Evolutionary conservation across 2,797 vertebrate species (phyloP).

Genomic region (Sebastolobus altivelis): DNA sequence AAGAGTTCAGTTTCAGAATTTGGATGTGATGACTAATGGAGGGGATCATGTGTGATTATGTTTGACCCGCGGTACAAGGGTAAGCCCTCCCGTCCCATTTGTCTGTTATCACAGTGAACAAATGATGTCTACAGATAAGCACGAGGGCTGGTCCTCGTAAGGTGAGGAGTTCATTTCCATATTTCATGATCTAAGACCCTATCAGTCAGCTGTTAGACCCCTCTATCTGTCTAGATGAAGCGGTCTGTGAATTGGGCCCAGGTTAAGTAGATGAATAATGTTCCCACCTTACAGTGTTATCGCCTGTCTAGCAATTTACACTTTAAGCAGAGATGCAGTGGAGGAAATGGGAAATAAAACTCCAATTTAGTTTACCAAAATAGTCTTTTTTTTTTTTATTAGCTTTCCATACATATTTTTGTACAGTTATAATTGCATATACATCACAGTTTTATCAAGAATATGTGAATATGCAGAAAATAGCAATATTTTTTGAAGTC

Average conservation of each 20-base stretch:
- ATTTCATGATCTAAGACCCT: constrained; percentile 90
- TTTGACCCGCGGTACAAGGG: constrained; percentile 89
- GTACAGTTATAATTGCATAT: background rate
- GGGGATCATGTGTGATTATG: constrained; percentile 90
- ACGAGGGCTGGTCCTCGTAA: constrained; percentile 86
- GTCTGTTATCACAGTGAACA: constrained; percentile 64
- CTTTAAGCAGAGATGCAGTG: background rate
- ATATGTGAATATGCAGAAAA: background rate
- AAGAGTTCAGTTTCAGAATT: constrained; percentile 38
- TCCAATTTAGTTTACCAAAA: background rate
- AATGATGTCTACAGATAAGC: constrained; percentile 85
- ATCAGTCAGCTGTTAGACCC: constrained; percentile 87
- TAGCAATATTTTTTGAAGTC: background rate
- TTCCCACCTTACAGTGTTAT: constrained; percentile 87
- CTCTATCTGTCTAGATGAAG: constrained; percentile 84
- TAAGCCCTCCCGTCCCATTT: constrained; percentile 34
- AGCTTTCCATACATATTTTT: background rate
- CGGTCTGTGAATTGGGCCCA: constrained; percentile 77
- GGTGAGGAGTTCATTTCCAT: constrained; percentile 94
- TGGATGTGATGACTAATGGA: constrained; percentile 88
- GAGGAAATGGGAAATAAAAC: background rate
- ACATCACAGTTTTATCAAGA: background rate
- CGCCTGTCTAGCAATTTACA: constrained; percentile 76
- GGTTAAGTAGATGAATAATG: constrained; percentile 90
- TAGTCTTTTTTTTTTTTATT: background rate